phyloP scores from a whole-genome alignment of 1,140 invertebrate genomes.

The Sinella curviseta region DNA sequence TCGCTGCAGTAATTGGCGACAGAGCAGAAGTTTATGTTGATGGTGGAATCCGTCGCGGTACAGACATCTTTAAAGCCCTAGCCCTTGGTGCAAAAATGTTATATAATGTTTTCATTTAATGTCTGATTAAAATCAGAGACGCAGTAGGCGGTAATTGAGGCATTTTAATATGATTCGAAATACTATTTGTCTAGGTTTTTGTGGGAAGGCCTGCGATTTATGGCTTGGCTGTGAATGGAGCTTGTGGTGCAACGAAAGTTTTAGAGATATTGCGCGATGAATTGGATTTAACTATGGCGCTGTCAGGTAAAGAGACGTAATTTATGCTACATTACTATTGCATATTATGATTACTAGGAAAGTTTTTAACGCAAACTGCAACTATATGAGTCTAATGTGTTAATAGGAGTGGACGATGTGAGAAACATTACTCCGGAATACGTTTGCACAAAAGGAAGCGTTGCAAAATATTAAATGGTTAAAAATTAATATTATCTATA shows the following conservation, averaged over 20 bases:
- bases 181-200: conserved; percentile 29
- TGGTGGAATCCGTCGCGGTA: conserved; percentile 58
- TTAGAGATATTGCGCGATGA: conserved; percentile 35
- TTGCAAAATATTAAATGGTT: no score
- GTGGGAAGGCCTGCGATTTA: conserved; percentile 33
- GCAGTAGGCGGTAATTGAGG: background rate
- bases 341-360: background rate
- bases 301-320: conserved; percentile 65
- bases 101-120: conserved; percentile 18
- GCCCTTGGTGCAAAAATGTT: conserved; percentile 56
- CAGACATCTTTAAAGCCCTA: conserved; percentile 60
- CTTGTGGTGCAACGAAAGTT: conserved; percentile 26
- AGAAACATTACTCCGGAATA: conserved; percentile 21
- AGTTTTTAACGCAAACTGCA: background rate
- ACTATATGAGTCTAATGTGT: background rate
- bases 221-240: conserved; percentile 34
- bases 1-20: conserved; percentile 55
- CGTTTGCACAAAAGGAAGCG: background rate
- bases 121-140: background rate
- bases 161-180: no score
- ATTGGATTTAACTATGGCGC: conserved; percentile 40
- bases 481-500: no score
- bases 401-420: conserved; percentile 24
- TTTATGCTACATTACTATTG: background rate
- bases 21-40: conserved; percentile 58